A percentile compares a stretch with the other conserved stretches of the same genome.
These are phyloP conservation scores for Decapterus maruadsi DNA, from an alignment of 2,797 vertebrate genomes.

Conservation along the genomic window DNA sequence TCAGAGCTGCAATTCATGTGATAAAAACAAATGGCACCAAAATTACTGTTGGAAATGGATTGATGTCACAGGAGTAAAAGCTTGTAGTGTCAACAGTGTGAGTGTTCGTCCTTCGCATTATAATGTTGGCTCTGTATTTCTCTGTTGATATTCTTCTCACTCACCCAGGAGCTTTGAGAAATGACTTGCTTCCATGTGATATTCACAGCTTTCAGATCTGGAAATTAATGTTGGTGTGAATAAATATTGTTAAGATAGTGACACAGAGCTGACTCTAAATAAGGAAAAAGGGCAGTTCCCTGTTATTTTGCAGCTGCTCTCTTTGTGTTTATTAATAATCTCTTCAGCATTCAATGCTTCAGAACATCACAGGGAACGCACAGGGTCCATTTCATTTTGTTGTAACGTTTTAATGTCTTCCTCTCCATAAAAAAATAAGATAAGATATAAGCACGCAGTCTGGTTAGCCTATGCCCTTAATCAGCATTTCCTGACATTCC, in stretches of 20 bases:
- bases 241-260: slow-evolving; percentile 44
- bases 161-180: slow-evolving; percentile 46
- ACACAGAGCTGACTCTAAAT: slow-evolving; percentile 32
- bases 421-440: not conserved
- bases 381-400: slow-evolving; percentile 9
- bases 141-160: slow-evolving; percentile 33
- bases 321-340: slow-evolving; percentile 18
- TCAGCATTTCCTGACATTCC: slow-evolving; percentile 44
- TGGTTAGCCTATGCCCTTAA: slow-evolving; percentile 6
- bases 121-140: slow-evolving; percentile 12
- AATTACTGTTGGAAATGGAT: slow-evolving; percentile 3
- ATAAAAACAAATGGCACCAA: slow-evolving; percentile 4
- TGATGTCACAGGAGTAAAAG: not conserved
- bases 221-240: slow-evolving; percentile 52
- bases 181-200: slow-evolving; percentile 32
- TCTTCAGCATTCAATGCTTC: slow-evolving; percentile 1
- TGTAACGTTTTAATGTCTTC: slow-evolving; percentile 7
- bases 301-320: slow-evolving; percentile 4
- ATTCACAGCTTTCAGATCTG: slow-evolving; percentile 56
- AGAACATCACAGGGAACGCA: not conserved
- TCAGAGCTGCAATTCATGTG: not conserved
- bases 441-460: slow-evolving; percentile 15
- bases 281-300: slow-evolving; percentile 8
- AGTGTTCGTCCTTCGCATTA: slow-evolving; percentile 12
- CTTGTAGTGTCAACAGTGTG: not conserved